Evolutionary conservation across 2,797 vertebrate genomes (phyloP), one percentile per base, ranked within the genome.

Genomic region (Tenualosa thibaudeaui): DNA sequence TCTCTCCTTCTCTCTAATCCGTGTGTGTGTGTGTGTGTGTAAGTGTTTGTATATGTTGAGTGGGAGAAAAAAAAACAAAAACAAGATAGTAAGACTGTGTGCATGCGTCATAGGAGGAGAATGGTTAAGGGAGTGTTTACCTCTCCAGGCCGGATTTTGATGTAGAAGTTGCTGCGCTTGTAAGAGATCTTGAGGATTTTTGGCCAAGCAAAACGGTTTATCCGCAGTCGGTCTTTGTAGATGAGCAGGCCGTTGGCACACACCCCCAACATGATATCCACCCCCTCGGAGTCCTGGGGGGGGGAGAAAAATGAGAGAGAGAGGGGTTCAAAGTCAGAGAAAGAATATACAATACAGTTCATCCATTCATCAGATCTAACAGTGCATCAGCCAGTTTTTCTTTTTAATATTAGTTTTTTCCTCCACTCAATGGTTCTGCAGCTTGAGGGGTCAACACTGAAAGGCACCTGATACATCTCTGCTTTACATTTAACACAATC

Each of bases 121-220:
- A 19, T 5, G 56, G 13, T 10, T 58, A 19, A 10, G n/a, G 17
- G 58, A 13, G 19, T 50, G 15, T 54, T 37, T 56, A 99, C 98
- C 96, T 99, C 98, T 90, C 97, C 97, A n/a, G 98, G 98, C 87
- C 98, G 95, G 90, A 99, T 97, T 96, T 99, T 99, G 89, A 99
- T 99, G 92, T 98, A 99, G 93, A 99, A 99, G 94, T 98, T 99
- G 94, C 97, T 98, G 93, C 98, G 94, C 91, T 99, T 99, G 92
- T 99, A 99, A 81, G 98, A 99, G 90, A 99, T 99, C 93, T 99
- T 99, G 86, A 99, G 95, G 90, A 99, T 99, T 95, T 99, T 99
- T 62, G 98, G 98, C 98, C 98, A 99, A 87, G 98, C 98, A 0
- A 99, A 99, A 58, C 98, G 97, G 91, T 99, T 99, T 93, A 99